Percentiles rank a stretch among this genome's conserved stretches.
phyloP scores from a whole-genome alignment of 2,888 invertebrate species.

The Lutraria lutraria region DNA sequence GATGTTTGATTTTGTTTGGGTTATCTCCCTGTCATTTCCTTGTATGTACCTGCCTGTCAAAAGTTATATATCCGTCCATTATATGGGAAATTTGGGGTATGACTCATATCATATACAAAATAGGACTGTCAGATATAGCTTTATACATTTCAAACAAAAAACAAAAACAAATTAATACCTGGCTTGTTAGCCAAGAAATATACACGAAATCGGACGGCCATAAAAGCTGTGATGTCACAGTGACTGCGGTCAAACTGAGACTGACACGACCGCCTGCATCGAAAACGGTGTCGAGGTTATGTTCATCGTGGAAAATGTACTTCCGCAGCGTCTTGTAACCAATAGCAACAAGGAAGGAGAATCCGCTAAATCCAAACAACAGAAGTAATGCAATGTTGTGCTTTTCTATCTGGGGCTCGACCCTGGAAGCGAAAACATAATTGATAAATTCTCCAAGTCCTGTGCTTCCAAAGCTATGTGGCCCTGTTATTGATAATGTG shows the following conservation, averaged over 20 bases:
- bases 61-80: too few relatives aligned
- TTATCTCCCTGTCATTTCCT: too few relatives aligned
- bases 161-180: constrained; percentile 59
- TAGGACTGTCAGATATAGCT: too few relatives aligned
- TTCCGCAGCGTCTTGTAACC: constrained; percentile 74
- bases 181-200: constrained; percentile 74
- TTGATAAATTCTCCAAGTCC: too few relatives aligned
- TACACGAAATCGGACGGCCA: constrained; percentile 81
- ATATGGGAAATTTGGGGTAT: too few relatives aligned
- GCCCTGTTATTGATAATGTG: too few relatives aligned
- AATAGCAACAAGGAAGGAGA: constrained; percentile 76
- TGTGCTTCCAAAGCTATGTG: too few relatives aligned
- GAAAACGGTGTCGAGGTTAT: constrained; percentile 76
- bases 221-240: constrained; percentile 78
- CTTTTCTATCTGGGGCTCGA: constrained; percentile 71
- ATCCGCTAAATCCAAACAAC: constrained; percentile 79
- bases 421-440: constrained; percentile 43
- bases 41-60: too few relatives aligned
- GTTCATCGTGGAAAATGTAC: constrained; percentile 76
- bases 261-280: constrained; percentile 74
- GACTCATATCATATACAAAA: too few relatives aligned
- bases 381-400: constrained; percentile 73
- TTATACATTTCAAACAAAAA: too few relatives aligned
- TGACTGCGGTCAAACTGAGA: constrained; percentile 78
- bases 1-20: too few relatives aligned